Evolutionary conservation across 2,797 vertebrate genomes (phyloP), one percentile per base, ranked within the genome.

Genomic region (Lithobates sylvaticus): DNA sequence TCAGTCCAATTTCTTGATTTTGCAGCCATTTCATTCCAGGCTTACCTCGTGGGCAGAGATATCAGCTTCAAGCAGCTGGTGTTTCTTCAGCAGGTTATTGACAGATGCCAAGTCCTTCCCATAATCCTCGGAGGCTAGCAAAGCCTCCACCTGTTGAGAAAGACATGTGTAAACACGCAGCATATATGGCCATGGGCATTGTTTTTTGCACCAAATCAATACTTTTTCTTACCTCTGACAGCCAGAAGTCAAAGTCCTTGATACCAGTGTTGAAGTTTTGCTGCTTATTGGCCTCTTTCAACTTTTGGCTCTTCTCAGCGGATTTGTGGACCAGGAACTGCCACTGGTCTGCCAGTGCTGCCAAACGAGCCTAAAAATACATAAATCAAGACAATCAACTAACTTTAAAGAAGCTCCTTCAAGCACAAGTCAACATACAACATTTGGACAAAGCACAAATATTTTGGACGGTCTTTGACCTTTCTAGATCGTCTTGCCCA

Each of bases 181-280:
- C 1, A n/a, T n/a, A 73, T 5, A 44, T 73, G 36, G 36, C 39
- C 21, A 1, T 1, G 7, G 3, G 1, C 3, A 18, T 73, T 23
- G 23, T n/a, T n/a, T 13, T 44, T 72, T 72, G 10, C 3, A 39
- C 34, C 34, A 72, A 39, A 23, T n/a, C 1, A 71, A 16, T n/a
- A 1, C 10, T 67, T 69, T n/a, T 23, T 42, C 64, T 91, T 92
- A 99, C 98, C 97, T 99, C 98, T 5, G 98, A 98, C 15, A 99
- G 96, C 98, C 98, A 99, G 93, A 99, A 99, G 92, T 99, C 98
- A 21, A 99, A 99, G 95, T 99, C 98, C 87, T 99, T 99, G 93
- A 99, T 99, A 27, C 98, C 98, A 0, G 98, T 99, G 93, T 99
- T 99, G 89, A 99, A 99, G 90, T 99, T 99, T 94, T 99, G 98